phyloP scores from a whole-genome alignment of 2,113 vertebrate genomes.

The Promerops cafer region DNA sequence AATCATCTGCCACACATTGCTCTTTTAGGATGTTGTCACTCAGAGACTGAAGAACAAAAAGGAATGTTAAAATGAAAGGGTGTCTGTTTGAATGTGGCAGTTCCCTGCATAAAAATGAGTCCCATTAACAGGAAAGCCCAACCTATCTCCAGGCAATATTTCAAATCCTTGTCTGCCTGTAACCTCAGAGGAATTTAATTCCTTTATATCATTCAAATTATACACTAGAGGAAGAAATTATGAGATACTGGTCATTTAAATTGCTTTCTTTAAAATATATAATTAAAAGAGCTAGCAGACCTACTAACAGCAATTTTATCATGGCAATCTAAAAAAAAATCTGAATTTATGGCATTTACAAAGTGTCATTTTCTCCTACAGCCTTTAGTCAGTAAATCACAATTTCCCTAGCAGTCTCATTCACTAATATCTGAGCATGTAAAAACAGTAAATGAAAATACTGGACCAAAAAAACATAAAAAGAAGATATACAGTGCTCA shows the following conservation, averaged over 20 bases:
- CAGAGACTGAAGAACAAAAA: conserved; percentile 31
- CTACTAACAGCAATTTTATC: background rate
- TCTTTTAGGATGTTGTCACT: conserved; percentile 45
- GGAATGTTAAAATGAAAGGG: conserved; percentile 17
- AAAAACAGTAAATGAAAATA: background rate
- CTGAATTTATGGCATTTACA: background rate
- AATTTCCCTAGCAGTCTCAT: background rate
- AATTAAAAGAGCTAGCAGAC: background rate
- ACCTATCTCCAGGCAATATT: conserved; percentile 34
- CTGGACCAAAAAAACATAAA: background rate
- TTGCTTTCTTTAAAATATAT: conserved; percentile 6
- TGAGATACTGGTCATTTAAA: conserved; percentile 1
- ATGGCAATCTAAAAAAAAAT: background rate
- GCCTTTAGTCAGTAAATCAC: background rate
- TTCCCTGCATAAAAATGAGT: conserved; percentile 42
- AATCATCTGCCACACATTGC: background rate
- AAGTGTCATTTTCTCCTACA: background rate
- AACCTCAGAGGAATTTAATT: conserved; percentile 30
- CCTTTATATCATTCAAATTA: conserved; percentile 61
- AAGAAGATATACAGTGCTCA: background rate
- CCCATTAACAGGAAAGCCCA: conserved; percentile 19
- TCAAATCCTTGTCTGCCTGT: conserved; percentile 24
- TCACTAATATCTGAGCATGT: background rate
- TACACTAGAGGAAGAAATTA: conserved; percentile 40
- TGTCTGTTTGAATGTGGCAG: background rate